Conservation (phyloP, 2,113 vertebrate species). For the Gopherus evgoodei region DNA sequence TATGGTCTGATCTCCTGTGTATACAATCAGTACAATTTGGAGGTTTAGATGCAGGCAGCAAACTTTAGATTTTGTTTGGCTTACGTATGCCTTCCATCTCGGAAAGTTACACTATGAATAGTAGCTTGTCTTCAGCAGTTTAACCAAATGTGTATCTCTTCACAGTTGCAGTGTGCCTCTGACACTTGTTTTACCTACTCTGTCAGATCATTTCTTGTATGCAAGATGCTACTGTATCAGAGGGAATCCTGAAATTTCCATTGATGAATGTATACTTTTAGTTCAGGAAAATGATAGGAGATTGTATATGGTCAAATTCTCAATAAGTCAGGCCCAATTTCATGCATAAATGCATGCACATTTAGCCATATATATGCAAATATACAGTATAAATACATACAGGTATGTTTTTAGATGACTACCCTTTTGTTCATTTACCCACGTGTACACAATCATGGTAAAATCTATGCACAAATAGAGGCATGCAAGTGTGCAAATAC, state of each 20-base stretch:
- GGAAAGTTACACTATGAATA: background rate
- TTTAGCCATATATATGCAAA: background rate
- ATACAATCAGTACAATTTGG: constrained; percentile 18
- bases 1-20: background rate
- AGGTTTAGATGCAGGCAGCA: constrained; percentile 15
- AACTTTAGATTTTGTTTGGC: background rate
- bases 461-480: constrained; percentile 52
- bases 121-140: background rate
- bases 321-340: background rate
- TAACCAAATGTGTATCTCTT: background rate
- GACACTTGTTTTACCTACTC: background rate
- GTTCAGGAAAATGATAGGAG: background rate
- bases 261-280: background rate
- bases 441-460: background rate
- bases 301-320: background rate
- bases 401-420: constrained; percentile 4
- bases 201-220: constrained; percentile 9
- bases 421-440: background rate
- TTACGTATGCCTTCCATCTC: constrained; percentile 15
- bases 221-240: background rate
- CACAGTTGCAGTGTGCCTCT: background rate
- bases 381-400: background rate
- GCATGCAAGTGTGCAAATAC: constrained; percentile 15
- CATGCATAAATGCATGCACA: background rate
- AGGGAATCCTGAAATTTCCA: constrained; percentile 29